These are phyloP conservation scores for Drosophila bunnanda DNA, from an alignment of 2,888 invertebrate genomes.

Conservation along the genomic window DNA sequence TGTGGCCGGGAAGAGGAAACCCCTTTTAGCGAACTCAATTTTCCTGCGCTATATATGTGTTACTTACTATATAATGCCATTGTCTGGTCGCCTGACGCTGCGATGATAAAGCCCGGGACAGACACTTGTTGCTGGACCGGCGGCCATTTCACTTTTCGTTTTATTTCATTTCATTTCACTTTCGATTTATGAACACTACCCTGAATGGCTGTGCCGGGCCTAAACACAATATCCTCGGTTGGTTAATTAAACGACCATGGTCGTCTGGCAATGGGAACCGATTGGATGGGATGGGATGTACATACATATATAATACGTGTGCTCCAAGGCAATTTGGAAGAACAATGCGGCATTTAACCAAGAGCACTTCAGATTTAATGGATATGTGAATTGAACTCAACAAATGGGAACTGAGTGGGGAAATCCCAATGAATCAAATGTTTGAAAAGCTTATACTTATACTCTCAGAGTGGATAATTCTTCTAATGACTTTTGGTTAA, in stretches of 20 bases:
- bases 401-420: constrained; percentile 5
- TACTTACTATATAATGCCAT: constrained; percentile 24
- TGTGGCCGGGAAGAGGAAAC: constrained; percentile 9
- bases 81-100: constrained; percentile 31
- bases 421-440: neutral
- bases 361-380: constrained; percentile 27
- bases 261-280: constrained; percentile 5
- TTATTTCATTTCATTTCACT: constrained; percentile 57
- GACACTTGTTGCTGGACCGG: constrained; percentile 16
- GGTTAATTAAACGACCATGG: constrained; percentile 40
- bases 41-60: constrained; percentile 23
- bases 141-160: constrained; percentile 47
- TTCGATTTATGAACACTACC: constrained; percentile 56
- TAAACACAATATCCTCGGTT: constrained; percentile 30
- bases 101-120: constrained; percentile 32
- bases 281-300: constrained; percentile 13
- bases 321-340: constrained; percentile 25
- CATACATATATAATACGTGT: constrained; percentile 13
- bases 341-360: constrained; percentile 30
- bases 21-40: constrained; percentile 61
- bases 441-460: neutral
- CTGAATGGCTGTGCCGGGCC: constrained; percentile 25
- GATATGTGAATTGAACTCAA: constrained; percentile 20
- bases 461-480: neutral
- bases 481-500: neutral